These are phyloP conservation scores for Lasioglossum baleicum DNA, from an alignment of 1,140 invertebrate genomes.

Conservation along the genomic window DNA sequence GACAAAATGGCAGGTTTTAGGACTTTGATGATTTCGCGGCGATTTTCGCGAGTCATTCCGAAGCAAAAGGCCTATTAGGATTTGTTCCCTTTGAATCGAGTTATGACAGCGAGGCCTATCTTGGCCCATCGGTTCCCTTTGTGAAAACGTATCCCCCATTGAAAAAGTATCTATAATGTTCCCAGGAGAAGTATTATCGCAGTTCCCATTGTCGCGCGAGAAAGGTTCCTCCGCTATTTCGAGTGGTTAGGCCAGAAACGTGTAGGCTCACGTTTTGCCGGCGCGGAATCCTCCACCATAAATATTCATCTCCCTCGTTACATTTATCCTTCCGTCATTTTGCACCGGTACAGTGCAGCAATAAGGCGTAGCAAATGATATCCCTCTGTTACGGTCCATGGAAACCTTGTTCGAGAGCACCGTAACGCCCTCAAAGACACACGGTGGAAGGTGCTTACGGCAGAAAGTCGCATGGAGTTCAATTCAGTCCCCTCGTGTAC, in stretches of 20 bases:
- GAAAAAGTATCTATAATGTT: slow-evolving; percentile 9
- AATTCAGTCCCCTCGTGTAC: slow-evolving; percentile 23
- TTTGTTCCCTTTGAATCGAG: slow-evolving; percentile 1
- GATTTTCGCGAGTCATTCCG: slow-evolving; percentile 43
- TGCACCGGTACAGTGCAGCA: slow-evolving; percentile 45
- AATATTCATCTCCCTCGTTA: slow-evolving; percentile 68
- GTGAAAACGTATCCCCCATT: neutral
- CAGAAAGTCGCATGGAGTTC: slow-evolving; percentile 30
- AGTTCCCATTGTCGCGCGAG: neutral
- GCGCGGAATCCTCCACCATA: slow-evolving; percentile 48
- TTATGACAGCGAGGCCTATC: slow-evolving; percentile 55
- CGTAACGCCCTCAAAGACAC: slow-evolving; percentile 39
- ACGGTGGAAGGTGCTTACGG: slow-evolving; percentile 29
- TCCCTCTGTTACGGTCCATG: slow-evolving; percentile 42
- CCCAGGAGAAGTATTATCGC: slow-evolving; percentile 7
- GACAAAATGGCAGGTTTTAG: neutral
- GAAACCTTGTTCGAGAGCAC: slow-evolving; percentile 44
- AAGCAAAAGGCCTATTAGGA: slow-evolving; percentile 29
- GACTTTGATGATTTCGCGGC: slow-evolving; percentile 13
- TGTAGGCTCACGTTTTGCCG: slow-evolving; percentile 36
- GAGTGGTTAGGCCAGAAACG: slow-evolving; percentile 38
- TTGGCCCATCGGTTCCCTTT: slow-evolving; percentile 13
- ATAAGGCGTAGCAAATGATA: slow-evolving; percentile 35
- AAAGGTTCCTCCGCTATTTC: slow-evolving; percentile 1
- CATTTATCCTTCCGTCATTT: slow-evolving; percentile 65